Base-by-base conservation (phyloP, 2,888 invertebrate species). In the Platerodrilus igneus region DNA sequence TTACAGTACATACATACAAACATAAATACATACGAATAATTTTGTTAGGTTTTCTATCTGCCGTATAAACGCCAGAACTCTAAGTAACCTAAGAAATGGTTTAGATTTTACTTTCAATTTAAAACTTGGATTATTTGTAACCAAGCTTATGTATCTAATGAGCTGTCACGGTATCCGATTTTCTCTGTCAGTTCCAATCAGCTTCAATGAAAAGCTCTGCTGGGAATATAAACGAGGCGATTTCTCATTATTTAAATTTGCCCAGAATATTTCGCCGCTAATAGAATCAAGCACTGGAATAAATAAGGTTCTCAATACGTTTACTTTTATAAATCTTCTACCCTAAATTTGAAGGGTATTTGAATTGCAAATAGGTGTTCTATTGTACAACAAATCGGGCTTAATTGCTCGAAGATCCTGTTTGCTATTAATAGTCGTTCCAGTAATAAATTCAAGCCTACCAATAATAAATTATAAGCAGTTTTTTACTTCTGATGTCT, bases 151-250 rank as follows among this genome's bases (percentile, higher is more conserved):
- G 39, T 42, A 39, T 45, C 50, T 50, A 52, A 52, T 52, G 52
- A 50, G 44, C 50, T 52, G 52, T 52, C 50, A 50, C 42, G 35
- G 42, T 41, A 42, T 46, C n/a, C n/a, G n/a, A n/a, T n/a, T n/a
- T n/a, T n/a, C 49, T 41, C 44, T 45, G 48, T 44, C 41, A 47
- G 46, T 44, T 50, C 50, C 52, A 52, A 52, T 52, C 50, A 50
- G 48, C 50, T 52, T 50, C 52, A 52, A 50, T 50, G 50, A 50
- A 50, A 50, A 52, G 47, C 47, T 52, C 48, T 37, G 42, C 46
- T 37, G 28, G 39, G 52, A 52, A 52, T 52, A 50, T 52, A 50
- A 50, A 52, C 45, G 50, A 52, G 47, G 43, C 37, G 40, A 38
- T 42, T 46, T 41, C 47, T 40, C 50, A 52, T 52, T 50, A 52